These are phyloP conservation scores for Pterobdella sp. DNA, from an alignment of 2,888 invertebrate species.

Conservation along the genomic window DNA sequence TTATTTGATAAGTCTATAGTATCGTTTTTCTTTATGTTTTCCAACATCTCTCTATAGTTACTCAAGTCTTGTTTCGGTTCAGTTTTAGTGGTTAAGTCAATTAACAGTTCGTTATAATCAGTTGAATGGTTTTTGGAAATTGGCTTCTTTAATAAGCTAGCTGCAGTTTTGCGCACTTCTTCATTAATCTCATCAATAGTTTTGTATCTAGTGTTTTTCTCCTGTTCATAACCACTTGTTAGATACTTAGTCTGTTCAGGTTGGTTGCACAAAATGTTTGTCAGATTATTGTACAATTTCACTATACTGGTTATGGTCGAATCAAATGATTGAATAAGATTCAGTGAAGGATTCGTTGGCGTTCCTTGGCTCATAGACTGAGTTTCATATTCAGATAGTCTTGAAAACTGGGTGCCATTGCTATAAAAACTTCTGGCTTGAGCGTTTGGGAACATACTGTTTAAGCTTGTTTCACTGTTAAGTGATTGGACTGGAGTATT, in stretches of 20 bases:
- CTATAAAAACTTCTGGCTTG: background rate
- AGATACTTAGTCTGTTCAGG: background rate
- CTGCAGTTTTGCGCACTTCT: background rate
- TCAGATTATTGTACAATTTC: conserved; percentile 25
- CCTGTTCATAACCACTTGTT: no score
- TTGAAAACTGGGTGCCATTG: conserved; percentile 11
- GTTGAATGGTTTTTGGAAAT: background rate
- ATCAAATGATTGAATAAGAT: conserved; percentile 20
- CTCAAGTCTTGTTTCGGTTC: background rate
- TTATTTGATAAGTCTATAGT: background rate
- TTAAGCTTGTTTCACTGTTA: background rate
- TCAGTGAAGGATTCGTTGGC: background rate
- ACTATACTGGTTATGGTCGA: conserved; percentile 24
- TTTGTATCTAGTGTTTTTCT: background rate
- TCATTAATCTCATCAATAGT: background rate
- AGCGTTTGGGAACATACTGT: background rate
- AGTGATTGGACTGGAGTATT: background rate
- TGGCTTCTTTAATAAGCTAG: no score
- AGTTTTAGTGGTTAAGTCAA: background rate
- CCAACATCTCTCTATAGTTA: background rate
- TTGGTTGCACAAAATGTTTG: background rate
- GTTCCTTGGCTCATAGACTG: background rate
- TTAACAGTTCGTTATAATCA: background rate
- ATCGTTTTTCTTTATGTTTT: background rate
- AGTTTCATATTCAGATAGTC: background rate